Conservation (phyloP, 2,888 invertebrate species). For the Andrena fulva region DNA sequence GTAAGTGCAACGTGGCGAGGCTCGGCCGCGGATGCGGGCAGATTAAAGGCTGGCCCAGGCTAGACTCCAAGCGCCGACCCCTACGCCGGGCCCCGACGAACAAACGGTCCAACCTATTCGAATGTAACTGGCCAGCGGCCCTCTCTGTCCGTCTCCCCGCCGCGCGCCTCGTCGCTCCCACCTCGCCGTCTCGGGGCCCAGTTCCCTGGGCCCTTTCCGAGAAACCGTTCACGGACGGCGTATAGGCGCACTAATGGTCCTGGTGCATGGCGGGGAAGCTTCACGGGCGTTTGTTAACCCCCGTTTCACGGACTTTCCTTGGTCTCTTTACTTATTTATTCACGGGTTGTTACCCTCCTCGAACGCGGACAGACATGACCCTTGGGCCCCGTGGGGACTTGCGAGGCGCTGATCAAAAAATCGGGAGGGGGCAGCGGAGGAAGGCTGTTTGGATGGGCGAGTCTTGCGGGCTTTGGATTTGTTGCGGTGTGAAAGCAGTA, state of each 20-base stretch:
- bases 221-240: conserved; percentile 62
- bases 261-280: conserved; percentile 20
- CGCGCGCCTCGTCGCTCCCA: not conserved
- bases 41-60: conserved; percentile 37
- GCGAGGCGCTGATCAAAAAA: no score
- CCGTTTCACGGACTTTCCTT: conserved; percentile 20
- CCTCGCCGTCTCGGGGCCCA: not conserved
- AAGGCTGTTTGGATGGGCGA: no score
- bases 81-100: conserved; percentile 24
- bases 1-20: conserved; percentile 45
- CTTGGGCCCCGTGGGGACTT: not conserved
- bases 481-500: no score
- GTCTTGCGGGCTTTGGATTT: no score
- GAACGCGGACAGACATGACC: conserved; percentile 5
- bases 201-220: conserved; percentile 18
- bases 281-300: conserved; percentile 54
- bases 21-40: conserved; percentile 60
- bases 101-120: conserved; percentile 67
- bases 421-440: no score
- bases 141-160: conserved; percentile 6
- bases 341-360: conserved; percentile 46
- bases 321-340: conserved; percentile 56
- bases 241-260: conserved; percentile 29
- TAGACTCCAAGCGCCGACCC: conserved; percentile 45
- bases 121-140: conserved; percentile 53